These are phyloP conservation scores for Pelosia muscerda DNA, from an alignment of 2,888 invertebrate species.

Conservation along the genomic window DNA sequence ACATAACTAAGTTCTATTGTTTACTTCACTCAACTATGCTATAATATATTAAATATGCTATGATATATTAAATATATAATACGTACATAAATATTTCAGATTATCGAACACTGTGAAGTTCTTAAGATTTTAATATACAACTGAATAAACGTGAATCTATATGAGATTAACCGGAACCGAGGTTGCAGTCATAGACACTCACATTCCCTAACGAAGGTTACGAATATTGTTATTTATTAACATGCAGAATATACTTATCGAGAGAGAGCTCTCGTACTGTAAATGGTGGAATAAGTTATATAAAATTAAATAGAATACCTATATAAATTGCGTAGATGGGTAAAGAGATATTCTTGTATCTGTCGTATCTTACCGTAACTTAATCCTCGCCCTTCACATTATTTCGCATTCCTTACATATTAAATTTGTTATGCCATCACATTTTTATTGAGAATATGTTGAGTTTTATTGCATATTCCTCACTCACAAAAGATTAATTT, in stretches of 20 bases:
- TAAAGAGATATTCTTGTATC: background rate
- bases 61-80: background rate
- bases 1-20: background rate
- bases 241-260: too few species aligned
- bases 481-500: constrained; percentile 22
- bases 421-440: background rate
- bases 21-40: background rate
- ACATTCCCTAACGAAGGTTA: constrained; percentile 69
- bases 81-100: background rate
- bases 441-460: background rate
- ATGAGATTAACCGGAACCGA: constrained; percentile 47
- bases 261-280: too few species aligned
- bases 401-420: background rate
- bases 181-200: constrained; percentile 39
- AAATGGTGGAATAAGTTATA: too few species aligned
- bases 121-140: constrained; percentile 5
- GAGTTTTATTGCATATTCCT: background rate
- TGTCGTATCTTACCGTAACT: background rate
- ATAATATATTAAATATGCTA: background rate
- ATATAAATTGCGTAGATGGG: background rate
- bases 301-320: background rate
- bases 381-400: background rate
- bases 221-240: too few species aligned
- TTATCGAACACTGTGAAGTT: too few species aligned
- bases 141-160: constrained; percentile 41